These are phyloP conservation scores for Euspilapteryx auroguttella DNA, from an alignment of 2,888 invertebrate species.

Conservation along the genomic window DNA sequence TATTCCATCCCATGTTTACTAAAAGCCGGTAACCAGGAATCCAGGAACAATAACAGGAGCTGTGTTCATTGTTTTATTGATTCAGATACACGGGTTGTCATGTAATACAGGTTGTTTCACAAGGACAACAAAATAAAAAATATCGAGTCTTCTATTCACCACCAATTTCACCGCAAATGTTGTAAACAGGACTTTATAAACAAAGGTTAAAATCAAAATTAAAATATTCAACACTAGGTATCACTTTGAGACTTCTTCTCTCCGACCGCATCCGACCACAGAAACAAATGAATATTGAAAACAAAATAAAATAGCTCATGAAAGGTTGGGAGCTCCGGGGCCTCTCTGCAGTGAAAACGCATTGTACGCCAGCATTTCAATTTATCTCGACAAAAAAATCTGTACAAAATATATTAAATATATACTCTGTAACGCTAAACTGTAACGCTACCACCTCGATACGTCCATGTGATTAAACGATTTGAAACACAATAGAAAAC, in stretches of 20 bases:
- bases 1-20: too few relatives aligned
- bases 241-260: neutral
- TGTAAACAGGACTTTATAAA: conserved; percentile 50
- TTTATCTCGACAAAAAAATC: conserved; percentile 63
- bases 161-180: conserved; percentile 47
- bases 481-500: conserved; percentile 59
- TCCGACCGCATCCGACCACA: conserved; percentile 9
- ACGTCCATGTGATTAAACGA: conserved; percentile 59
- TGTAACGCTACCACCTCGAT: conserved; percentile 59
- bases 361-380: conserved; percentile 61
- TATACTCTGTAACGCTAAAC: conserved; percentile 63
- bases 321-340: conserved; percentile 16
- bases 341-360: conserved; percentile 55
- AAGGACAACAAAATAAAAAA: conserved; percentile 60
- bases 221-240: conserved; percentile 6
- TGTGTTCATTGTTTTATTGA: neutral
- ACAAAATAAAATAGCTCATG: neutral
- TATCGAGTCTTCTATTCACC: conserved; percentile 55
- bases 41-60: neutral
- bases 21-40: too few relatives aligned
- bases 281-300: conserved; percentile 1
- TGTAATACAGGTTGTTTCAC: conserved; percentile 43
- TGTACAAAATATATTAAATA: conserved; percentile 64
- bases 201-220: conserved; percentile 55
- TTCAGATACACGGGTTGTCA: conserved; percentile 3